Conservation (phyloP, 2,888 invertebrate species). For the Bedellia somnulentella region DNA sequence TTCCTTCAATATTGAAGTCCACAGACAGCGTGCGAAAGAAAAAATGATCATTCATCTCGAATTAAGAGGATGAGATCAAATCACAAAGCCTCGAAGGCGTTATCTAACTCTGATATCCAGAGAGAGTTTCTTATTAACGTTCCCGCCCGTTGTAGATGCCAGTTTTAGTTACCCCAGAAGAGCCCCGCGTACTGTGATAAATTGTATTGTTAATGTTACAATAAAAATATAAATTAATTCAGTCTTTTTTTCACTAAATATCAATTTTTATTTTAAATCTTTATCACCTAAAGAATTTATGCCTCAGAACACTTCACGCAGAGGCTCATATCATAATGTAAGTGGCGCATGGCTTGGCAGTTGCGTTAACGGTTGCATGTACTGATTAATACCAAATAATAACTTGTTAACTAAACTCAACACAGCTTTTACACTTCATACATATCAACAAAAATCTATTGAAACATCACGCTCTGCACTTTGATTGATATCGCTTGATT, state of each 20-base stretch:
- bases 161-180: conserved; percentile 44
- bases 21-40: conserved; percentile 56
- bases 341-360: conserved; percentile 57
- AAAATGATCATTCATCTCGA: conserved; percentile 32
- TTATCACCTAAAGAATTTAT: conserved; percentile 15
- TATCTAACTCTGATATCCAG: too few relatives aligned
- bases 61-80: conserved; percentile 22
- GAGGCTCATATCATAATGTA: conserved; percentile 30
- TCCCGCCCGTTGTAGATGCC: too few relatives aligned
- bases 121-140: too few relatives aligned
- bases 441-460: too few relatives aligned
- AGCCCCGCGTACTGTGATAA: conserved; percentile 63
- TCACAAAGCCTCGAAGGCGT: conserved; percentile 27
- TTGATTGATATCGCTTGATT: too few relatives aligned
- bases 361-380: conserved; percentile 44
- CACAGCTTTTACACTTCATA: too few relatives aligned
- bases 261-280: conserved; percentile 23
- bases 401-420: too few relatives aligned
- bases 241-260: conserved; percentile 27
- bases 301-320: conserved; percentile 22
- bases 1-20: conserved; percentile 54
- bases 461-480: too few relatives aligned
- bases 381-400: too few relatives aligned
- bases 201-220: conserved; percentile 59
- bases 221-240: conserved; percentile 44